These are phyloP conservation scores for Drosophila borborema DNA, from an alignment of 2,888 invertebrate species.

Conservation along the genomic window DNA sequence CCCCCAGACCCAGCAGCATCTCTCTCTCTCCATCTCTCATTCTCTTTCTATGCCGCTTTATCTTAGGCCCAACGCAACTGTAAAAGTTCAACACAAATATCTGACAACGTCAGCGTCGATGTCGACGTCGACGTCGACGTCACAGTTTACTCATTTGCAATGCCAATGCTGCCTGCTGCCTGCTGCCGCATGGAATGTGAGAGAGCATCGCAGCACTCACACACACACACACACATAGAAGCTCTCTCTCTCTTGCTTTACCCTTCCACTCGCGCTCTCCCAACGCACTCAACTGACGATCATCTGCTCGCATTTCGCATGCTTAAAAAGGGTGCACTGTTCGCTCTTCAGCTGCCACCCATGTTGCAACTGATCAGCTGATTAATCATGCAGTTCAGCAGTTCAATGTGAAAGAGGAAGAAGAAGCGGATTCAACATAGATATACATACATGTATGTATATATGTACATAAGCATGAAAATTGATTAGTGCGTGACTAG, in stretches of 20 bases:
- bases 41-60: not conserved
- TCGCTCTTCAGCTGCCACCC: conserved; percentile 46
- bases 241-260: not conserved
- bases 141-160: conserved; percentile 50
- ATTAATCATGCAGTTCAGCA: conserved; percentile 44
- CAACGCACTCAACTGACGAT: conserved; percentile 2
- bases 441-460: too few relatives aligned
- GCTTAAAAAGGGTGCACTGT: conserved; percentile 44
- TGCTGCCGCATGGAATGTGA: conserved; percentile 38
- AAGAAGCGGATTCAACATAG: not conserved
- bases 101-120: conserved; percentile 19
- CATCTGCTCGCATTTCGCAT: conserved; percentile 37
- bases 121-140: conserved; percentile 17
- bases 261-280: not conserved
- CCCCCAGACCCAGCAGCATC: conserved; percentile 16
- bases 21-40: not conserved
- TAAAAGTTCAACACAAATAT: conserved; percentile 62
- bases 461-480: not conserved
- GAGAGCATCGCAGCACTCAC: conserved; percentile 13
- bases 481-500: conserved; percentile 2
- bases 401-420: conserved; percentile 36
- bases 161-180: conserved; percentile 47
- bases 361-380: conserved; percentile 30
- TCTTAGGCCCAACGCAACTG: conserved; percentile 30
- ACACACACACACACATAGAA: not conserved